Evolutionary conservation across 2,888 invertebrate genomes (phyloP).

Genomic region (Cynaeus angustus): DNA sequence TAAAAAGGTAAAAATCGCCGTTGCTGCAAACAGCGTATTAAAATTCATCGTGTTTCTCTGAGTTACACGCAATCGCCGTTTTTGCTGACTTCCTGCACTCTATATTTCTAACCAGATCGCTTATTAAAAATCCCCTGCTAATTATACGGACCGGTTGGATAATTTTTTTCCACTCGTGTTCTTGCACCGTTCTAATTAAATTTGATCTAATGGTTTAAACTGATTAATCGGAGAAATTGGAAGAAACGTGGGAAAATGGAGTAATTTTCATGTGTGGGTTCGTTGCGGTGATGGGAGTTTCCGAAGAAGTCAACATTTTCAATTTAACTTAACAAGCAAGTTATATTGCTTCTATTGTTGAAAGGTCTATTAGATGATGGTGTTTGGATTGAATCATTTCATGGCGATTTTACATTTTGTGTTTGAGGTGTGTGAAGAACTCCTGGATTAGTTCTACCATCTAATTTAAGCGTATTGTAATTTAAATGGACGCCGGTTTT

Average conservation of each 20-base stretch:
- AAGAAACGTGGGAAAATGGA: no score
- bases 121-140: conserved; percentile 39
- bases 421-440: conserved; percentile 3
- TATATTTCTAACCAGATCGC: conserved; percentile 32
- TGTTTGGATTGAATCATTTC: conserved; percentile 17
- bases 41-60: conserved; percentile 35
- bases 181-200: conserved; percentile 41
- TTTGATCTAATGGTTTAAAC: background rate
- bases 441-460: conserved; percentile 2
- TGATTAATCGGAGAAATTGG: conserved; percentile 26
- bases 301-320: conserved; percentile 16
- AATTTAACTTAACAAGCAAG: conserved; percentile 10
- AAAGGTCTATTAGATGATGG: conserved; percentile 8
- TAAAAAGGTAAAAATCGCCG: conserved; percentile 9
- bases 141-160: conserved; percentile 37
- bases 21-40: conserved; percentile 31
- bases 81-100: conserved; percentile 41
- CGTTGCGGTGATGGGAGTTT: conserved; percentile 4
- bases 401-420: conserved; percentile 11
- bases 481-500: background rate
- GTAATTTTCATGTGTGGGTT: background rate
- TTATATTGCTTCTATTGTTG: conserved; percentile 20
- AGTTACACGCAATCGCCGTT: conserved; percentile 32
- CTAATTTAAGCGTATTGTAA: background rate
- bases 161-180: conserved; percentile 28